Conservation (phyloP, 2,113 vertebrate genomes). For the Gobius niger region DNA sequence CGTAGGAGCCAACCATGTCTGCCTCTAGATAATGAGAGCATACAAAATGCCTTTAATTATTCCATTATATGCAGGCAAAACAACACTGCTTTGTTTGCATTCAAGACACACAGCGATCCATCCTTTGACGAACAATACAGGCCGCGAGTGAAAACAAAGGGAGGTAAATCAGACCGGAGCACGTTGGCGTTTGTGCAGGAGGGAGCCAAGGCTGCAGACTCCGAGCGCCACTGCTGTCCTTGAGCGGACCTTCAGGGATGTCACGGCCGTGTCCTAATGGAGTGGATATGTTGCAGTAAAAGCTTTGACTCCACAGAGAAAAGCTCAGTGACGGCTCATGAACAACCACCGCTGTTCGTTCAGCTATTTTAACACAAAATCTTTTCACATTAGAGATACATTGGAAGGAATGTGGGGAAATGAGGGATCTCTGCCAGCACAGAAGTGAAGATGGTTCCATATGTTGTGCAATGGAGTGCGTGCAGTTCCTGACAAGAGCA, state of each 20-base stretch:
- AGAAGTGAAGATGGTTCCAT: too few species aligned
- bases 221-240: conserved; percentile 46
- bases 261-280: conserved; percentile 67
- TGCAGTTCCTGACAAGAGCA: too few species aligned
- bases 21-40: background rate
- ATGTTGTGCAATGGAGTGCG: too few species aligned
- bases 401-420: conserved; percentile 6
- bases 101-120: background rate
- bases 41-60: conserved; percentile 18
- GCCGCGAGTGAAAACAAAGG: conserved; percentile 1
- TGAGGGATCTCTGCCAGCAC: too few species aligned
- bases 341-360: conserved; percentile 45
- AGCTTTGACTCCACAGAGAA: conserved; percentile 65
- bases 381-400: conserved; percentile 32
- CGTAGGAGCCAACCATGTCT: background rate
- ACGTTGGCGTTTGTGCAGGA: background rate
- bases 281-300: conserved; percentile 66
- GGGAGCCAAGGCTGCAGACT: conserved; percentile 15
- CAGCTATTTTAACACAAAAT: conserved; percentile 23
- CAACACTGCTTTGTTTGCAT: background rate
- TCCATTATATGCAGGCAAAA: conserved; percentile 12
- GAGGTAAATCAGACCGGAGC: background rate
- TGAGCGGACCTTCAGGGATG: conserved; percentile 60
- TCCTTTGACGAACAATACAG: background rate
- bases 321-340: conserved; percentile 57